These are phyloP conservation scores for Tethea ocularis DNA, from an alignment of 2,888 invertebrate genomes.

Conservation along the genomic window DNA sequence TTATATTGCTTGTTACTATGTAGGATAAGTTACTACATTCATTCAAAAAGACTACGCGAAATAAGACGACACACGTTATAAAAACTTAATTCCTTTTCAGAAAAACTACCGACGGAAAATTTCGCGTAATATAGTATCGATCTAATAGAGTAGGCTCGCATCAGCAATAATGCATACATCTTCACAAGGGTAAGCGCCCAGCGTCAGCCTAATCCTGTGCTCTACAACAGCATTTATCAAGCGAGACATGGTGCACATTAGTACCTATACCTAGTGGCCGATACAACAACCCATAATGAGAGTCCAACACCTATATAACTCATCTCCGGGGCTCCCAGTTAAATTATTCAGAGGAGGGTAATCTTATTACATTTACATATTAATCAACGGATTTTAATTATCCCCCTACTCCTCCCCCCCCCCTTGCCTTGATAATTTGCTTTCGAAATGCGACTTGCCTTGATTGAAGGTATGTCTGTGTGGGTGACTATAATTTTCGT, in stretches of 20 bases:
- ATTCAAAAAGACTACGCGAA: no score
- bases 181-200: not conserved
- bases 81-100: no score
- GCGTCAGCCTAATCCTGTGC: slow-evolving; percentile 7
- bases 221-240: slow-evolving; percentile 61
- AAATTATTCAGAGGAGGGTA: slow-evolving; percentile 96
- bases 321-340: slow-evolving; percentile 75
- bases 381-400: slow-evolving; percentile 99
- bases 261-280: no score
- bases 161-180: not conserved
- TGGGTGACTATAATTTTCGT: slow-evolving; percentile 59
- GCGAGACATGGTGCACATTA: slow-evolving; percentile 55
- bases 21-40: not conserved
- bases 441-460: slow-evolving; percentile 79
- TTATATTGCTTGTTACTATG: slow-evolving; percentile 32
- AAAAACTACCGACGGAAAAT: no score
- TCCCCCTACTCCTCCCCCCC: slow-evolving; percentile 85
- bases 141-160: not conserved
- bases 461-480: slow-evolving; percentile 71
- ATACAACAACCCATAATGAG: slow-evolving; percentile 74
- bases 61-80: no score
- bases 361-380: slow-evolving; percentile 99
- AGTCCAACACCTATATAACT: slow-evolving; percentile 77
- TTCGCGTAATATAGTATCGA: no score
- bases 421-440: slow-evolving; percentile 78